A percentile compares a stretch with the other conserved stretches of the same genome.
These are phyloP conservation scores for Arothron firmamentum DNA, from an alignment of 2,113 vertebrate species.

Conservation along the genomic window DNA sequence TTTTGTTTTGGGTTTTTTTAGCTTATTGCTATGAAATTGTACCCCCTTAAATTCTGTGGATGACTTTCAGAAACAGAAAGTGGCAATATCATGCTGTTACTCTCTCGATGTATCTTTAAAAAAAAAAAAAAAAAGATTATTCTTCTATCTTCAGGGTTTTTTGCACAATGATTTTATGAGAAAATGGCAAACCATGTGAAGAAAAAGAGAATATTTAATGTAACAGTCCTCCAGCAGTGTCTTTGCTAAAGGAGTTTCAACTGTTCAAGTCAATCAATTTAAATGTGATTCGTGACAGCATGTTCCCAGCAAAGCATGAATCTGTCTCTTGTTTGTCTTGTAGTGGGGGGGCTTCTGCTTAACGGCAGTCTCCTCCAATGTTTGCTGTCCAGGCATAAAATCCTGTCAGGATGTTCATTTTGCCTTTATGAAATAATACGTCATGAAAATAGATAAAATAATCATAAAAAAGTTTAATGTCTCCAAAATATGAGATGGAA, in stretches of 20 bases:
- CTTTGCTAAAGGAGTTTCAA: slow-evolving; percentile 13
- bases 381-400: slow-evolving; percentile 5
- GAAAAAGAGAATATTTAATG: not conserved
- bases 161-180: no score
- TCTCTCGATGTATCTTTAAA: no score
- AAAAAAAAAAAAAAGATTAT: no score
- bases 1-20: no score
- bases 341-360: slow-evolving; percentile 9
- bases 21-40: no score
- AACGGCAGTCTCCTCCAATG: slow-evolving; percentile 18
- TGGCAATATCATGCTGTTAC: no score
- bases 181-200: slow-evolving; percentile 8
- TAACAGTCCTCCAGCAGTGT: slow-evolving; percentile 1
- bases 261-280: slow-evolving; percentile 28
- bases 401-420: slow-evolving; percentile 8
- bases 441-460: not conserved
- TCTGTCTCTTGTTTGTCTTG: slow-evolving; percentile 4
- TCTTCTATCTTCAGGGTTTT: no score
- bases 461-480: not conserved
- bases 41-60: no score
- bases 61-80: no score
- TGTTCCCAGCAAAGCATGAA: slow-evolving; percentile 16
- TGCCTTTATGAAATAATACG: not conserved
- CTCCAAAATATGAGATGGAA: not conserved
- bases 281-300: slow-evolving; percentile 35